A percentile compares a stretch with the other conserved stretches of the same genome.
These are phyloP conservation scores for Stenichneumon culpator DNA, from an alignment of 2,888 invertebrate genomes.

Conservation along the genomic window DNA sequence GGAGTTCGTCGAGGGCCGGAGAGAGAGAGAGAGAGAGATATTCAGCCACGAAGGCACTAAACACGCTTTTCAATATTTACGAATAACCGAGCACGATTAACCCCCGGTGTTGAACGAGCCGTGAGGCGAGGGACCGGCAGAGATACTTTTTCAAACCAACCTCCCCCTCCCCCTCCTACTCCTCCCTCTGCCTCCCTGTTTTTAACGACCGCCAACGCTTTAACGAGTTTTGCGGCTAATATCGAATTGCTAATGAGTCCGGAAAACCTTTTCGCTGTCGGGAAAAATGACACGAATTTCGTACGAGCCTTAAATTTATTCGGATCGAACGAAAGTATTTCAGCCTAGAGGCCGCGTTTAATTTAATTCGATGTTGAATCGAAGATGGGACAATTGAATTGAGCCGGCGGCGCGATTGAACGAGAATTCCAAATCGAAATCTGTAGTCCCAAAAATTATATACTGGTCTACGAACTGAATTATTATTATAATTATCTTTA, in stretches of 20 bases:
- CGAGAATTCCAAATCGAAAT: too few relatives aligned
- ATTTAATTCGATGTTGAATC: too few relatives aligned
- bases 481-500: too few relatives aligned
- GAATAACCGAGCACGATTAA: conserved; percentile 78
- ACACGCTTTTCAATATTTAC: conserved; percentile 78
- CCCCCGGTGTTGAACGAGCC: conserved; percentile 57
- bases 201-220: conserved; percentile 35
- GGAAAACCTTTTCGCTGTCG: conserved; percentile 1
- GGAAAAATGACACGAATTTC: not conserved
- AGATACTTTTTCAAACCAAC: conserved; percentile 26
- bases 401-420: too few relatives aligned
- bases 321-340: too few relatives aligned
- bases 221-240: conserved; percentile 21
- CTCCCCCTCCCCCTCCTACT: too few relatives aligned
- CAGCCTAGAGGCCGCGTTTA: too few relatives aligned
- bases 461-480: too few relatives aligned
- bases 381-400: too few relatives aligned
- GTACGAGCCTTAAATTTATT: not conserved
- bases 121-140: conserved; percentile 5
- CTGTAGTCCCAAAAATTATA: too few relatives aligned
- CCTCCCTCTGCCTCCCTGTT: not conserved
- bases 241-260: conserved; percentile 44
- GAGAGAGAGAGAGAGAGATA: conserved; percentile 37
- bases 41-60: conserved; percentile 66
- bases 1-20: conserved; percentile 33